Evolutionary conservation across 2,888 invertebrate genomes (phyloP).

Genomic region (Nowickia ferox): DNA sequence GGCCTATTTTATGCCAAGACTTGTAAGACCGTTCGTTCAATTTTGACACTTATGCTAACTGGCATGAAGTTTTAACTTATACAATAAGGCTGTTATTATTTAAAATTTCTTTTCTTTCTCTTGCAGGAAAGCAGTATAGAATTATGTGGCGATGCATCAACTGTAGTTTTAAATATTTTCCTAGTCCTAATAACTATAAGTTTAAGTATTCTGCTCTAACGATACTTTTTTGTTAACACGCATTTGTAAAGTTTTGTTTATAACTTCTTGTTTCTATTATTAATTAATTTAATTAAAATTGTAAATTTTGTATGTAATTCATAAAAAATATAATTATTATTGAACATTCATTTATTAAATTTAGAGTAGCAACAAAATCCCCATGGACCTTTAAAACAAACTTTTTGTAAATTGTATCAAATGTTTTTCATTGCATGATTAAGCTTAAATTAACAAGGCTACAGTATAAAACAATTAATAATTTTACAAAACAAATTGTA

Average conservation of each 20-base stretch:
- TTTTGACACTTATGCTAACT: too few relatives aligned
- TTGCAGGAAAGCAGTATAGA: conserved; percentile 87
- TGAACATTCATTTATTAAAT: conserved; percentile 48
- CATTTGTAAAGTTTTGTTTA: conserved; percentile 32
- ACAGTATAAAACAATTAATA: conserved; percentile 34
- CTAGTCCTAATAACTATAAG: conserved; percentile 78
- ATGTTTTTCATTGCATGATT: conserved; percentile 52
- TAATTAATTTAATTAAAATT: conserved; percentile 53
- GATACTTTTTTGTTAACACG: conserved; percentile 64
- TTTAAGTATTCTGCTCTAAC: conserved; percentile 79
- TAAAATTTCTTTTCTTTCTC: conserved; percentile 5
- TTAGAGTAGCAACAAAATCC: conserved; percentile 61
- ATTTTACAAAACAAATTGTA: conserved; percentile 54
- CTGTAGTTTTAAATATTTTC: conserved; percentile 77
- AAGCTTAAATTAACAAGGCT: conserved; percentile 49
- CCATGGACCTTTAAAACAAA: conserved; percentile 54
- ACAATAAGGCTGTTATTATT: too few relatives aligned
- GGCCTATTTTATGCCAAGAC: too few relatives aligned
- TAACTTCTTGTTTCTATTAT: conserved; percentile 48
- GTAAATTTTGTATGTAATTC: conserved; percentile 71
- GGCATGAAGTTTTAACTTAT: background rate
- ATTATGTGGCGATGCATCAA: conserved; percentile 85
- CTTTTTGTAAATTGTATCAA: conserved; percentile 66
- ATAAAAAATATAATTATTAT: conserved; percentile 44
- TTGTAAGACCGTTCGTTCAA: too few relatives aligned